A percentile compares a stretch with the other conserved stretches of the same genome.
Conservation (phyloP, 2,797 vertebrate genomes). For the Diplodus sargus region DNA sequence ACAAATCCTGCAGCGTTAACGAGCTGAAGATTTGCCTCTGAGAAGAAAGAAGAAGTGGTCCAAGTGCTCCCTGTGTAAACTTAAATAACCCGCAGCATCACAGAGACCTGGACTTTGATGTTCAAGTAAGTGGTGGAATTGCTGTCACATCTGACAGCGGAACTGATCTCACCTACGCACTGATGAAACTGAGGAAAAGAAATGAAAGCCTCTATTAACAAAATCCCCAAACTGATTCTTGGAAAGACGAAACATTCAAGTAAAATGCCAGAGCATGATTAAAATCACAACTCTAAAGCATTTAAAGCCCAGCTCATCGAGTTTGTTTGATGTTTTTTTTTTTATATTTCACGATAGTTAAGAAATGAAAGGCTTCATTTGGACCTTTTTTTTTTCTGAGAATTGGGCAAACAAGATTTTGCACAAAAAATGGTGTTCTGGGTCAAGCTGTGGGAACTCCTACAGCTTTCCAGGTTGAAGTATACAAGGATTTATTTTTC, state of each 20-base stretch:
- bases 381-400: neutral
- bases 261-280: neutral
- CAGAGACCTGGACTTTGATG: constrained; percentile 49
- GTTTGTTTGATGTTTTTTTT: neutral
- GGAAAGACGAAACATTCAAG: constrained; percentile 7
- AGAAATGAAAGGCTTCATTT: neutral
- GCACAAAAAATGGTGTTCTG: too few species aligned
- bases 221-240: constrained; percentile 2
- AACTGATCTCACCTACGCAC: neutral
- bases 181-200: neutral
- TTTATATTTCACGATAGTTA: neutral
- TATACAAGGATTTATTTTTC: neutral
- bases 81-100: constrained; percentile 45
- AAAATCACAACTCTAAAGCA: neutral
- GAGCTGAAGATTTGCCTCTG: constrained; percentile 43
- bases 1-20: constrained; percentile 56
- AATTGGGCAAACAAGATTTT: neutral
- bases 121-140: constrained; percentile 17
- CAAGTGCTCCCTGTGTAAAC: constrained; percentile 33
- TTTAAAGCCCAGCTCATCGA: neutral
- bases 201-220: constrained; percentile 21
- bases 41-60: constrained; percentile 34
- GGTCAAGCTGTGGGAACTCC: too few species aligned
- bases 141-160: constrained; percentile 37
- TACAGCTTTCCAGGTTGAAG: neutral